Evolutionary conservation across 2,113 vertebrate genomes (phyloP), one percentile per base, ranked within the genome.

Genomic region (Noturus placidus): DNA sequence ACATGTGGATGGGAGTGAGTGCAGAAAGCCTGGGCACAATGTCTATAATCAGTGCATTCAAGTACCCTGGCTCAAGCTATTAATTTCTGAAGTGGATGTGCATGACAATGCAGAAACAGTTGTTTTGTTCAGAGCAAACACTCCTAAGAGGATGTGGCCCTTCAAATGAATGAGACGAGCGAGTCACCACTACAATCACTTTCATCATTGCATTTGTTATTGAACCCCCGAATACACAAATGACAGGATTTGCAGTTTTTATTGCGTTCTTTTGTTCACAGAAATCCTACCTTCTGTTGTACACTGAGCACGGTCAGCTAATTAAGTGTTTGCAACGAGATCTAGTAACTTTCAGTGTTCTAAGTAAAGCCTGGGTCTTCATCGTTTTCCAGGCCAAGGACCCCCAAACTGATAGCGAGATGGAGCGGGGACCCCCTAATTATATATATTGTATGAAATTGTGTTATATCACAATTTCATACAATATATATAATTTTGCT

Each of bases 131-230:
- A 20, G 10, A 86, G 59, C 27, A 63, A 22, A 20, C 61, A 52
- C 50, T 56, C 46, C 27, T 7, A 54, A 15, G 14, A 52, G 30
- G 56, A 61, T 20, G 35, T 69, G 65, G 27, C 69, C 22, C 35
- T 79, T 80, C 72, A 82, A 67, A 86, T 10, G 69, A 38, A 42
- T 20, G n/a, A 86, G 70, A 65, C n/a, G 61, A 86, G 56, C 77
- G 25, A 87, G 74, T 88, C 54, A 80, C 57, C 35, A 74, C 79
- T 81, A 63, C 56, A n/a, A 25, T 57, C 3, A 63, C 77, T 84
- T 83, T 35, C 82, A 86, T 67, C 57, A 50, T 82, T 88, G 76
- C 52, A 61, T 81, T 88, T 84, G 79, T 15, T 85, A 88, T 81
- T 57, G 76, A 84, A 80, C 79, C 74, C 79, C 63, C 50, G 82